Evolutionary conservation across 2,888 invertebrate genomes (phyloP).

Genomic region (Eledone cirrhosa): DNA sequence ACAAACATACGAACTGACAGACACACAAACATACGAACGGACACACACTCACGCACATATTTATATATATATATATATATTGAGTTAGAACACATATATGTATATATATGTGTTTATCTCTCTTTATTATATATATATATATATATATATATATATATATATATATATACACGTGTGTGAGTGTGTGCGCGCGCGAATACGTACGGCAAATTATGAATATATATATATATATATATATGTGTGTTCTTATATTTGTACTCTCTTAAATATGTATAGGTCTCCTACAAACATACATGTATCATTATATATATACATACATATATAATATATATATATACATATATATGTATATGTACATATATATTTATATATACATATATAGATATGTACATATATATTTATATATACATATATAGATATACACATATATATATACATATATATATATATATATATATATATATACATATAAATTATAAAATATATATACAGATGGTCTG

Average conservation of each 20-base stretch:
- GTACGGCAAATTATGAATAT: background rate
- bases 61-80: background rate
- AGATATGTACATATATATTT: background rate
- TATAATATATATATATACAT: background rate
- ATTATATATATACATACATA: background rate
- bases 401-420: background rate
- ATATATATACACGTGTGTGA: background rate
- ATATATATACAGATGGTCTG: background rate
- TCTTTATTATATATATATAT: slow-evolving; percentile 13
- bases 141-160: background rate
- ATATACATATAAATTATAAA: background rate
- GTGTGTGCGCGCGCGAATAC: background rate
- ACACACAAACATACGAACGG: slow-evolving; percentile 4
- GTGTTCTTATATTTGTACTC: background rate
- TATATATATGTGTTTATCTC: background rate
- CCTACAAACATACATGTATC: background rate
- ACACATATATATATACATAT: background rate
- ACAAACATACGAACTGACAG: too few relatives aligned
- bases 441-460: background rate
- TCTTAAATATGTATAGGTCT: background rate
- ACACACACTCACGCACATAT: slow-evolving; percentile 24
- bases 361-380: background rate
- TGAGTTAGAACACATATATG: background rate
- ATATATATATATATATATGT: background rate
- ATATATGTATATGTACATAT: background rate